phyloP scores from a whole-genome alignment of 2,888 invertebrate species.

The Yponomeuta sedellus region DNA sequence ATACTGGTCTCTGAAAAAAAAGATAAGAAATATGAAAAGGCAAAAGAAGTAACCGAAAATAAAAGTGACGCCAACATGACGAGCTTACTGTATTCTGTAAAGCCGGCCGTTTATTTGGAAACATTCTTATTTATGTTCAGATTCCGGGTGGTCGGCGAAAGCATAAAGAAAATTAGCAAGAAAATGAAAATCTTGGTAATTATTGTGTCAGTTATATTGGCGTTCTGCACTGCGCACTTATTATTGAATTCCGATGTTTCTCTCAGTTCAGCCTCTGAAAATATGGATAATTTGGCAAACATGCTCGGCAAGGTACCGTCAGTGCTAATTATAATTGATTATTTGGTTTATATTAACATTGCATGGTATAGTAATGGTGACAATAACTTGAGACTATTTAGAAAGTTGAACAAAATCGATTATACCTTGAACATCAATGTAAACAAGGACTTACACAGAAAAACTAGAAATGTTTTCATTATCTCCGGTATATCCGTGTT shows the following conservation, averaged over 20 bases:
- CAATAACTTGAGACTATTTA: not conserved
- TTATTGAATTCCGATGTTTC: not conserved
- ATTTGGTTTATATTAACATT: not conserved
- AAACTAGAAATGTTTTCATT: not conserved
- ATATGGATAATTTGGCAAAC: not conserved
- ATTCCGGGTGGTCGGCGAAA: slow-evolving; percentile 31
- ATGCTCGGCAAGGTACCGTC: not conserved
- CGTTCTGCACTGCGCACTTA: not conserved
- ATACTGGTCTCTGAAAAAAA: not conserved
- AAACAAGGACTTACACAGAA: not conserved
- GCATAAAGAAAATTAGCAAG: slow-evolving; percentile 18
- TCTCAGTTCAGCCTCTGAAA: too few relatives aligned
- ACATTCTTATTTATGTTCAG: slow-evolving; percentile 41
- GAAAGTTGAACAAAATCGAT: not conserved
- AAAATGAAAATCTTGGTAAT: slow-evolving; percentile 34
- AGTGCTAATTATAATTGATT: not conserved
- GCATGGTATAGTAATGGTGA: not conserved
- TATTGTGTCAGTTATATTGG: slow-evolving; percentile 14
- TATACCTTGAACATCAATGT: not conserved
- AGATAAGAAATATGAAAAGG: not conserved
- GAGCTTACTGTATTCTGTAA: slow-evolving; percentile 28
- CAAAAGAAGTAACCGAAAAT: slow-evolving; percentile 16
- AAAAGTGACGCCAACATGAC: slow-evolving; percentile 7
- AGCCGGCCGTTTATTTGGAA: slow-evolving; percentile 34
- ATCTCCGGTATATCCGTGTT: not conserved